These are phyloP conservation scores for Heptranchias perlo DNA, from an alignment of 2,113 vertebrate species.

Conservation along the genomic window DNA sequence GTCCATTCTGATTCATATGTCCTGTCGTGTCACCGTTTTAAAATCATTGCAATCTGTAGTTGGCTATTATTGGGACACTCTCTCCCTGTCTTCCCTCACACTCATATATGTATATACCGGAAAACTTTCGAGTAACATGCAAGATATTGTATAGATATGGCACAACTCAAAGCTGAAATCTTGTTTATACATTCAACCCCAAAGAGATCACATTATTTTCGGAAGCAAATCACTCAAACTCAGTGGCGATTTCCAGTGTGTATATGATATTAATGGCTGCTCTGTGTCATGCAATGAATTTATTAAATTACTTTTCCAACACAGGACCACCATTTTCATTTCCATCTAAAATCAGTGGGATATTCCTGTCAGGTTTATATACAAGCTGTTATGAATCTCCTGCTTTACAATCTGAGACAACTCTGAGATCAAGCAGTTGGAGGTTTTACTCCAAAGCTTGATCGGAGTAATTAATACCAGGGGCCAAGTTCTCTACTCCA, in stretches of 20 bases:
- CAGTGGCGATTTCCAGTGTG: neutral
- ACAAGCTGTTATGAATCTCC: neutral
- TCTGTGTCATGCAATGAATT: neutral
- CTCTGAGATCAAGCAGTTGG: neutral
- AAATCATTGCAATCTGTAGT: neutral
- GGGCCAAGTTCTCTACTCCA: neutral
- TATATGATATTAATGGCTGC: neutral
- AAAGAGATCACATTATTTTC: neutral
- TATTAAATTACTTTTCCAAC: neutral
- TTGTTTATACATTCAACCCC: too few relatives aligned
- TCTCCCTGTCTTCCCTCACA: neutral
- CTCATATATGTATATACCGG: neutral
- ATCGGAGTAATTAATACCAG: neutral
- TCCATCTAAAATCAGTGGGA: neutral
- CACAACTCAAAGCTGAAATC: neutral
- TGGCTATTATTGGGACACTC: neutral
- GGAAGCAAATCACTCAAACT: neutral
- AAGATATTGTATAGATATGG: neutral
- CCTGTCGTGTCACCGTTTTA: neutral
- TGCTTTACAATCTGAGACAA: neutral
- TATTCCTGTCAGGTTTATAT: neutral
- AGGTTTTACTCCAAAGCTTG: neutral
- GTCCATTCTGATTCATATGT: neutral
- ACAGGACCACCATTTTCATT: neutral
- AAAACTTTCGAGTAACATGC: neutral